phyloP scores from a whole-genome alignment of 2,797 vertebrate genomes.

The Takifugu ocellatus region DNA sequence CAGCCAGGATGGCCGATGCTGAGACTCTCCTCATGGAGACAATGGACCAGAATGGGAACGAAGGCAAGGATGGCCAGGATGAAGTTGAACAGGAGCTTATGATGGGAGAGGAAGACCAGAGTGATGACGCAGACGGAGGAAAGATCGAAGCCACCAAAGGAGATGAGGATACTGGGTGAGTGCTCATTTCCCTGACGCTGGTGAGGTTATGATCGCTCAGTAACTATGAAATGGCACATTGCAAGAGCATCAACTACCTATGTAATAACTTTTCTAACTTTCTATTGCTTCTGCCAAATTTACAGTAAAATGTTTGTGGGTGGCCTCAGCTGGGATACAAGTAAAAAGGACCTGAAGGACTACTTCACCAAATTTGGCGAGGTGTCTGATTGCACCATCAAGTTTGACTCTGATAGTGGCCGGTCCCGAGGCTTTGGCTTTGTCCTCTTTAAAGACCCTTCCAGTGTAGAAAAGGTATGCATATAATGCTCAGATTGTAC shows the following conservation, averaged over 20 bases:
- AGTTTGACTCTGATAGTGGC: conserved; percentile 95
- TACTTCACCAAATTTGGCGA: conserved; percentile 97
- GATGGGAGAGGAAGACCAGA: conserved; percentile 49
- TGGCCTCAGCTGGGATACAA: conserved; percentile 98
- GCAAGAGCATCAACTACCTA: too few species aligned
- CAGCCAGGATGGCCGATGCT: conserved; percentile 73
- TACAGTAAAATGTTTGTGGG: conserved; percentile 98
- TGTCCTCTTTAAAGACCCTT: conserved; percentile 92
- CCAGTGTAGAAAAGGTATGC: conserved; percentile 89
- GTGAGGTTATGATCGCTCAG: background rate
- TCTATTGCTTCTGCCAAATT: background rate
- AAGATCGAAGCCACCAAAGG: conserved; percentile 94
- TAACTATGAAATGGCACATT: too few species aligned
- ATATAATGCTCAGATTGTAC: background rate
- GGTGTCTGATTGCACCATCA: conserved; percentile 97
- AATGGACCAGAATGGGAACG: conserved; percentile 79
- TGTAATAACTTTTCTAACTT: background rate
- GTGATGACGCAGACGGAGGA: conserved; percentile 79
- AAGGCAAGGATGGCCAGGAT: conserved; percentile 69
- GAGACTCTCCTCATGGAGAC: conserved; percentile 81
- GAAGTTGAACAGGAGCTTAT: conserved; percentile 62
- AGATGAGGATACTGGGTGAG: conserved; percentile 94
- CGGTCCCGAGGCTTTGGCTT: conserved; percentile 96
- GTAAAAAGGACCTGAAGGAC: conserved; percentile 98
- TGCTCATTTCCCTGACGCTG: background rate